These are phyloP conservation scores for Choloepus didactylus DNA, from an alignment of 2,797 vertebrate genomes.

Conservation along the genomic window DNA sequence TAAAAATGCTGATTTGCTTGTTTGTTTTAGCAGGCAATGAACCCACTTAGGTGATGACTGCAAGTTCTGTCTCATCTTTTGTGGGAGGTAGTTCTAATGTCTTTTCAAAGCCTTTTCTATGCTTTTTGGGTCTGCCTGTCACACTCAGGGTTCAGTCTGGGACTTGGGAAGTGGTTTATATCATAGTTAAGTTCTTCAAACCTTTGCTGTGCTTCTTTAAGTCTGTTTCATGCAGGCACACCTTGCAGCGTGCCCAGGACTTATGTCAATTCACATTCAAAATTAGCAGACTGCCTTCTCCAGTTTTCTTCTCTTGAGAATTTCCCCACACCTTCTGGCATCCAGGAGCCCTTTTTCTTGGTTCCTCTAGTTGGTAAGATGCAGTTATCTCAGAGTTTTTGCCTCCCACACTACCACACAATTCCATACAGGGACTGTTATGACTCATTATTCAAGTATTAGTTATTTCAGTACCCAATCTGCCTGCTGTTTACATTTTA, in stretches of 20 bases:
- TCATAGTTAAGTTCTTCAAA: background rate
- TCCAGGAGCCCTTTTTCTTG: background rate
- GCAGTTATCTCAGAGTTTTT: background rate
- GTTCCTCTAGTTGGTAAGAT: background rate
- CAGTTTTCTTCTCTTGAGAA: background rate
- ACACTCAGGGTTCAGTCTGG: background rate
- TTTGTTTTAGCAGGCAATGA: conserved; percentile 1
- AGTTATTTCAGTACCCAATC: background rate
- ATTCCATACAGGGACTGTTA: background rate
- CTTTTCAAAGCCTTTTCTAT: conserved; percentile 31
- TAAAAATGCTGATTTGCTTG: background rate
- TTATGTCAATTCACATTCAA: background rate
- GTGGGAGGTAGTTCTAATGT: background rate
- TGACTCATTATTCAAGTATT: background rate
- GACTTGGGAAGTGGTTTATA: background rate
- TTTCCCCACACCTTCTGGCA: background rate
- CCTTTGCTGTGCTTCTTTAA: background rate
- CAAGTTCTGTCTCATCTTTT: background rate
- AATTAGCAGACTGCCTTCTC: background rate
- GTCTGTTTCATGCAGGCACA: background rate
- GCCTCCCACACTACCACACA: background rate
- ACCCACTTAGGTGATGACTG: background rate
- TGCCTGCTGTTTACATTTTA: background rate
- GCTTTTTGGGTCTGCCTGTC: background rate
- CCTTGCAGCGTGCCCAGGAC: background rate